Evolutionary conservation across 2,113 vertebrate genomes (phyloP), one percentile per base, ranked within the genome.

Genomic region (Nyctibius bracteatus): DNA sequence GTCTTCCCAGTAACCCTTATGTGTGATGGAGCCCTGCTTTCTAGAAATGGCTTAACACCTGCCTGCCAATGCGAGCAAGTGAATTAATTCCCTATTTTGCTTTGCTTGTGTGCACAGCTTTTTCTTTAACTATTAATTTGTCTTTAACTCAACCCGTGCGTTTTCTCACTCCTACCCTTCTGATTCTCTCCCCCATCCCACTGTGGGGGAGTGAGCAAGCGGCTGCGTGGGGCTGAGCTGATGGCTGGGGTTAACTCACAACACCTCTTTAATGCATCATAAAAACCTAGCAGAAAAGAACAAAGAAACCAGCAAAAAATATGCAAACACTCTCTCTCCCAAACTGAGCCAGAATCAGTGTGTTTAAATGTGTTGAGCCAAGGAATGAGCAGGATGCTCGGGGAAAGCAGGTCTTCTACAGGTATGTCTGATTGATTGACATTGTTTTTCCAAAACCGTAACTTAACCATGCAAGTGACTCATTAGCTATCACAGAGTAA

Each of bases 381-480:
- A 91, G 51, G 19, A 65, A 31, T 14, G 41, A 70, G 16, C 0
- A 1, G n/a, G n/a, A 12, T 81, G 14, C 10, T 65, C 0, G 0
- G 18, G 35, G 22, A 95, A 84, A 87, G 9, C 43, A 68, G 21
- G 19, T 28, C 17, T 89, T 72, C 33, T 81, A 23, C 39, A 47
- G 25, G 14, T 20, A 62, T 8, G 4, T 51, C 37, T 4, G 0
- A 19, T 10, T n/a, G 55, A 17, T 31, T n/a, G 55, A 17, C n/a
- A 28, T 19, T 0, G 0, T 25, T 46, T 52, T 80, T 87, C 47
- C 35, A 66, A 85, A 80, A 15, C 11, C 13, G 5, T 62, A 54
- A 22, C 12, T 81, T 59, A 66, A 39, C n/a, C 74, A 31, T 21
- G 54, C 14, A 68, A 72, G 12, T 55, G 66, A 67, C 52, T 86